Percentiles rank a stretch among this genome's conserved stretches.
These are phyloP conservation scores for Atopsyche davidsoni DNA, from an alignment of 1,140 invertebrate genomes.

Conservation along the genomic window DNA sequence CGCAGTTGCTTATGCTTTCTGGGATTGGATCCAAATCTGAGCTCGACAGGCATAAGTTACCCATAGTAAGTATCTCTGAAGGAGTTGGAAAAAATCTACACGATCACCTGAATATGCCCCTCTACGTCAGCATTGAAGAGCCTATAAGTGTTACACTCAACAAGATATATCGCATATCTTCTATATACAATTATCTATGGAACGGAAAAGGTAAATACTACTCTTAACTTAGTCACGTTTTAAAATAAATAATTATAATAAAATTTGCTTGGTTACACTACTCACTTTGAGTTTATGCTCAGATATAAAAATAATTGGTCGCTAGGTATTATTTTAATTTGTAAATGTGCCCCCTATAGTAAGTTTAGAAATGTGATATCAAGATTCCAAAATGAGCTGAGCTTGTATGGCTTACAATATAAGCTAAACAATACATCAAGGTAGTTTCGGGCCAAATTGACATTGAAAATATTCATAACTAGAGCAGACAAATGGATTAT, in stretches of 20 bases:
- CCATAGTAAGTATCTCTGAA: slow-evolving; percentile 46
- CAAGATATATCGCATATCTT: slow-evolving; percentile 52
- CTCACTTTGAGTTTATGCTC: no score
- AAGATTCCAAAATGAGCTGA: no score
- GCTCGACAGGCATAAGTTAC: slow-evolving; percentile 48
- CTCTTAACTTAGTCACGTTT: neutral
- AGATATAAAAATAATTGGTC: no score
- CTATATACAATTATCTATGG: slow-evolving; percentile 56
- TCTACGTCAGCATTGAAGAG: slow-evolving; percentile 58
- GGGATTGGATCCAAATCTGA: slow-evolving; percentile 54
- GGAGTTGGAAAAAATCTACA: slow-evolving; percentile 60
- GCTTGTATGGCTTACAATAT: no score
- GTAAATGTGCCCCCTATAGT: no score
- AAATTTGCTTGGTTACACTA: no score
- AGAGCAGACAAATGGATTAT: no score
- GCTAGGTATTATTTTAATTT: no score
- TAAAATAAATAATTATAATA: slow-evolving; percentile 30
- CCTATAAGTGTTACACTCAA: slow-evolving; percentile 57
- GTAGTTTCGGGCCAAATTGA: no score
- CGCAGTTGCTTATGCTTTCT: slow-evolving; percentile 66
- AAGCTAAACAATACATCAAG: no score
- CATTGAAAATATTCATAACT: no score
- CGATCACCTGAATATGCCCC: slow-evolving; percentile 66
- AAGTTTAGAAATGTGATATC: no score
- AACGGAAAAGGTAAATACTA: slow-evolving; percentile 50